Percentiles rank a stretch among this genome's conserved stretches.
Evolutionary conservation across 2,888 invertebrate species (phyloP).

Genomic region (Cataglyphis albicans): DNA sequence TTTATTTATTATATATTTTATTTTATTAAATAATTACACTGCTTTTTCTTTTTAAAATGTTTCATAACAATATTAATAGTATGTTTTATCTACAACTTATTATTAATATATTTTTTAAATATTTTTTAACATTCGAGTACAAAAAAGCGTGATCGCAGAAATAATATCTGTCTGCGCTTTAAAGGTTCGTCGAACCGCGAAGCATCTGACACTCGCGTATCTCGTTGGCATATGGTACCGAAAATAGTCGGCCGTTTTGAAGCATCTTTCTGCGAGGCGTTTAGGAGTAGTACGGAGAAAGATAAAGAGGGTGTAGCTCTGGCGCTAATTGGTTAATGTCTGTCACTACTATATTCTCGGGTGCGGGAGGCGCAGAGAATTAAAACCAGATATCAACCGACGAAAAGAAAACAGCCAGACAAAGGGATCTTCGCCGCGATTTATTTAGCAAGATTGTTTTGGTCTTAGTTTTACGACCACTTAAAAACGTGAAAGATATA

Average conservation of each 20-base stretch:
- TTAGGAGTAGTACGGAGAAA: slow-evolving; percentile 46
- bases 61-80: background rate
- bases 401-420: slow-evolving; percentile 30
- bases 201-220: slow-evolving; percentile 19
- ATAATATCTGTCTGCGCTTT: slow-evolving; percentile 69
- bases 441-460: slow-evolving; percentile 61
- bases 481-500: slow-evolving; percentile 41
- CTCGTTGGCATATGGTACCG: slow-evolving; percentile 62
- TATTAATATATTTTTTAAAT: background rate
- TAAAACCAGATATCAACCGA: slow-evolving; percentile 76
- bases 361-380: slow-evolving; percentile 72
- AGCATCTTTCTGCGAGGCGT: slow-evolving; percentile 67
- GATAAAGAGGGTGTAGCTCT: slow-evolving; percentile 12
- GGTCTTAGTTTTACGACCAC: slow-evolving; percentile 16
- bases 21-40: slow-evolving; percentile 7
- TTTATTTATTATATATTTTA: background rate
- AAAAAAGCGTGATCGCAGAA: slow-evolving; percentile 62
- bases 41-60: background rate
- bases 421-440: slow-evolving; percentile 30
- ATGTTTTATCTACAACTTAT: background rate
- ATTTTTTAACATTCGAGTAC: slow-evolving; percentile 17
- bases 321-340: slow-evolving; percentile 81
- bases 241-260: slow-evolving; percentile 69
- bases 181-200: slow-evolving; percentile 65
- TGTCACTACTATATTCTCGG: slow-evolving; percentile 72